These are phyloP conservation scores for Reticulitermes lucifugus DNA, from an alignment of 2,888 invertebrate genomes.

Conservation along the genomic window DNA sequence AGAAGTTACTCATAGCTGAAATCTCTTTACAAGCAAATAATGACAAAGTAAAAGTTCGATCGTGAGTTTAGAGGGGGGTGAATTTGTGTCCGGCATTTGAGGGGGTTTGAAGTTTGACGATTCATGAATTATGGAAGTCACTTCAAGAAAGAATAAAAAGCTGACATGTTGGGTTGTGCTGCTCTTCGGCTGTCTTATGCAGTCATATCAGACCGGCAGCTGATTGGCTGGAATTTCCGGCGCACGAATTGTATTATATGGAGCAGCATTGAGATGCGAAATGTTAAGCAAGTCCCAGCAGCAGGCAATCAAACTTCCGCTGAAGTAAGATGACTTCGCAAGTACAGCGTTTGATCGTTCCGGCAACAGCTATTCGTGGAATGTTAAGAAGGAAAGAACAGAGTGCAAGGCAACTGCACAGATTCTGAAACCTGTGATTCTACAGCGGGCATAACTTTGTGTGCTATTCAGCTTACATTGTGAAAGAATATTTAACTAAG, in stretches of 20 bases:
- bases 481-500: no score
- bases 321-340: background rate
- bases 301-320: background rate
- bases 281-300: slow-evolving; percentile 7
- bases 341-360: background rate
- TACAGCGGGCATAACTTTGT: no score
- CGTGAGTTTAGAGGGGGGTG: background rate
- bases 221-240: slow-evolving; percentile 18
- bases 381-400: no score
- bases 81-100: background rate
- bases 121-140: slow-evolving; percentile 32
- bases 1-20: background rate
- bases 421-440: no score
- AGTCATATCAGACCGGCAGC: background rate
- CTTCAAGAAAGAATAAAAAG: slow-evolving; percentile 6
- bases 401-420: no score
- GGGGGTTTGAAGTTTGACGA: background rate
- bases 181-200: slow-evolving; percentile 11
- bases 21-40: background rate
- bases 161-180: background rate
- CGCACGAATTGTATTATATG: background rate
- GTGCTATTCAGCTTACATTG: no score
- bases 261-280: background rate
- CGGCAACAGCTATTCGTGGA: no score
- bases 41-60: background rate